These are phyloP conservation scores for Pandion haliaetus DNA, from an alignment of 2,113 vertebrate species.

Conservation along the genomic window DNA sequence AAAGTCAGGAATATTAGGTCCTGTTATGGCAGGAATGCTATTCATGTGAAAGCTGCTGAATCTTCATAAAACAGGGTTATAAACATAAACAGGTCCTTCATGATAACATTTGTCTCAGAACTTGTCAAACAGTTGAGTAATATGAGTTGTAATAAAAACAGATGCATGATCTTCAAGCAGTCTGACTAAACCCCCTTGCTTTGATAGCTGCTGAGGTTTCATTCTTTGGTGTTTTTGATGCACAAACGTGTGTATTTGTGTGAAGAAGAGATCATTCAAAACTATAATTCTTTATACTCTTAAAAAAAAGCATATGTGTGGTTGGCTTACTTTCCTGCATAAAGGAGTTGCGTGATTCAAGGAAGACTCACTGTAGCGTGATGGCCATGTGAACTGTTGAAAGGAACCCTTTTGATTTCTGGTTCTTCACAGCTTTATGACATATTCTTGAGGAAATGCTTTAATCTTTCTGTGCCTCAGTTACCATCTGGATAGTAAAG, in stretches of 20 bases:
- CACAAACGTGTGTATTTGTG: not conserved
- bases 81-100: too few species aligned
- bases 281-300: fast-evolving
- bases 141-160: not conserved
- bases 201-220: not conserved
- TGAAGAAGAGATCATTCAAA: not conserved
- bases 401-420: not conserved
- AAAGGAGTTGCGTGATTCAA: not conserved
- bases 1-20: not conserved
- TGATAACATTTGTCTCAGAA: not conserved
- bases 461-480: not conserved
- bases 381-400: not conserved
- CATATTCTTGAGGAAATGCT: not conserved
- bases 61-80: not conserved
- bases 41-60: not conserved
- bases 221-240: not conserved
- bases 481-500: not conserved
- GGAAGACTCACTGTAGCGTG: not conserved
- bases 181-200: not conserved
- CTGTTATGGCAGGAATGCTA: not conserved
- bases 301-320: too few species aligned
- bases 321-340: not conserved
- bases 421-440: not conserved
- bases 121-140: not conserved
- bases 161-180: not conserved